A percentile compares a stretch with the other conserved stretches of the same genome.
Conservation (phyloP, 2,888 invertebrate genomes). For the Tridacna crocea region DNA sequence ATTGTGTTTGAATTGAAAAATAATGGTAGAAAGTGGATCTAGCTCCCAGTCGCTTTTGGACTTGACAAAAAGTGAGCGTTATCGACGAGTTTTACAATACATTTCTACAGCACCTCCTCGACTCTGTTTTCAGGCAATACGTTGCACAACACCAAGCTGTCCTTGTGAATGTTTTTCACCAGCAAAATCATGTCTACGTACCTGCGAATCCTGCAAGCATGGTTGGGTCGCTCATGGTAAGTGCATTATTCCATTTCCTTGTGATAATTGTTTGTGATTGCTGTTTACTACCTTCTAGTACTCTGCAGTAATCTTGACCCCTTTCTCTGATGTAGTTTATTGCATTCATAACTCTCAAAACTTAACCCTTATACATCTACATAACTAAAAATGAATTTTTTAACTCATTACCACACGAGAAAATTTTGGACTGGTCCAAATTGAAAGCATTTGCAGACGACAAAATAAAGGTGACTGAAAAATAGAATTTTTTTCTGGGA, state of each 20-base stretch:
- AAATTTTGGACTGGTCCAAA: background rate
- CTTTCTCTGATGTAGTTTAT: too few relatives aligned
- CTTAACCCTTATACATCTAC: too few relatives aligned
- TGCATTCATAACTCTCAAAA: too few relatives aligned
- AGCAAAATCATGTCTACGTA: slow-evolving; percentile 88
- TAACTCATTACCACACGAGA: too few relatives aligned
- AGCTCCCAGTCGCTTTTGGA: slow-evolving; percentile 58
- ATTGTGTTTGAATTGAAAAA: background rate
- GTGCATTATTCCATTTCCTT: slow-evolving; percentile 72
- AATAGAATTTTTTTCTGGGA: background rate
- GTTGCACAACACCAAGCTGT: slow-evolving; percentile 89
- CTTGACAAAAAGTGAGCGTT: slow-evolving; percentile 65
- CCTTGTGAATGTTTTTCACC: slow-evolving; percentile 90
- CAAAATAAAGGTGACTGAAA: background rate
- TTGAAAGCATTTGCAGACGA: background rate
- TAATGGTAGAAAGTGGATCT: slow-evolving; percentile 57
- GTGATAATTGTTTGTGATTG: background rate
- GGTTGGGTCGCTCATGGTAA: slow-evolving; percentile 91
- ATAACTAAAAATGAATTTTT: too few relatives aligned
- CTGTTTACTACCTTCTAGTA: background rate
- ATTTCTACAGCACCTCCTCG: slow-evolving; percentile 67
- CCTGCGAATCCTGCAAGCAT: slow-evolving; percentile 90
- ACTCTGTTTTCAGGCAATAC: slow-evolving; percentile 83
- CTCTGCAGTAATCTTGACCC: background rate
- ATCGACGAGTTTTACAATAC: slow-evolving; percentile 67